phyloP scores from a whole-genome alignment of 2,797 vertebrate genomes.

The Sebastes kiyomatsui region DNA sequence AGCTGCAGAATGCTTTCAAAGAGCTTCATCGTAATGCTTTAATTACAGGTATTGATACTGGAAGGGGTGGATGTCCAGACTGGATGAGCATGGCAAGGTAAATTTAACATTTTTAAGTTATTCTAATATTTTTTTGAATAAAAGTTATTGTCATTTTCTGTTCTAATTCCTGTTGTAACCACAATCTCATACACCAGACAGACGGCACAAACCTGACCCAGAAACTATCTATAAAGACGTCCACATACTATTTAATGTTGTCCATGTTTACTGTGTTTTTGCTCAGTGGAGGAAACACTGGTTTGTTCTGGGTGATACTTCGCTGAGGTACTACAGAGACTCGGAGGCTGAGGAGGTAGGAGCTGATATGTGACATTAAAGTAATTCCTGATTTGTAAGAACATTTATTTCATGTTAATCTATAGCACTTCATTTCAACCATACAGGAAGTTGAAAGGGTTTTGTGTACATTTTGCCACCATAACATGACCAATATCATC shows the following conservation, averaged over 20 bases:
- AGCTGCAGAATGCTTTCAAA: conserved; percentile 3
- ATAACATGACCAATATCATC: neutral
- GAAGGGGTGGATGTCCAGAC: conserved; percentile 96
- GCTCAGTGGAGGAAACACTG: conserved; percentile 96
- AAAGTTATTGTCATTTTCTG: neutral
- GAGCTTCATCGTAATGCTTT: conserved; percentile 20
- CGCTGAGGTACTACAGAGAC: conserved; percentile 92
- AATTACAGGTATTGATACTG: conserved; percentile 84
- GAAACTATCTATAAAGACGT: neutral
- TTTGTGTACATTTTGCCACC: neutral
- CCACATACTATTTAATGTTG: neutral
- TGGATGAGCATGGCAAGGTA: conserved; percentile 92
- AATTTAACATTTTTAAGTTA: neutral
- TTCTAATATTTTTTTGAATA: neutral
- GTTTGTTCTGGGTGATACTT: conserved; percentile 91
- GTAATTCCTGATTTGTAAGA: neutral
- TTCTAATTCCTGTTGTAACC: neutral
- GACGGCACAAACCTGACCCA: neutral
- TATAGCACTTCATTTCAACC: neutral
- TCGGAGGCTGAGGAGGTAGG: conserved; percentile 93
- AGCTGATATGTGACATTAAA: neutral
- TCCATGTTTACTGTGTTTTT: conserved; percentile 22
- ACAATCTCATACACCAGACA: neutral
- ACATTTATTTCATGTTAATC: neutral
- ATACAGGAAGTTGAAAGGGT: neutral